phyloP scores from a whole-genome alignment of 1,140 invertebrate genomes.

The Drosophila ironensis region DNA sequence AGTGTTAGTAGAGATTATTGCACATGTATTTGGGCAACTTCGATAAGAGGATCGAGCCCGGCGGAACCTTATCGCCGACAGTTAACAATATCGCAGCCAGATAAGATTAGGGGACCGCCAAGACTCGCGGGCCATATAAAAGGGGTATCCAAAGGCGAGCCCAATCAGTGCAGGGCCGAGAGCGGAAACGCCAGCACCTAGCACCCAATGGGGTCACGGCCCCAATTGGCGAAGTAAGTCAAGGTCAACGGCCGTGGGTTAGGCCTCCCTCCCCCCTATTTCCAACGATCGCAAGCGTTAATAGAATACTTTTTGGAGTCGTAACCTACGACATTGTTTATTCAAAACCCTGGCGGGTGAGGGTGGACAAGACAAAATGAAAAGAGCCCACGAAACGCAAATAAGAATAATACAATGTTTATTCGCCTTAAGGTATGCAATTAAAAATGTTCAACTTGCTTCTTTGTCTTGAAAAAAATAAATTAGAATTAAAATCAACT shows the following conservation, averaged over 20 bases:
- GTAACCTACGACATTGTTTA: neutral
- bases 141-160: constrained; percentile 2
- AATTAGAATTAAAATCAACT: constrained; percentile 71
- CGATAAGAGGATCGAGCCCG: constrained; percentile 11
- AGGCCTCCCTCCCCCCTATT: constrained; percentile 2
- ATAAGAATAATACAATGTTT: constrained; percentile 61
- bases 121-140: constrained; percentile 23
- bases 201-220: constrained; percentile 1
- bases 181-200: constrained; percentile 8
- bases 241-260: constrained; percentile 10
- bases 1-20: constrained; percentile 23
- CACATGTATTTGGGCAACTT: constrained; percentile 11
- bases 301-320: neutral
- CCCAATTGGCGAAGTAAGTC: constrained; percentile 14
- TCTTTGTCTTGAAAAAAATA: constrained; percentile 50
- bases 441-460: constrained; percentile 56
- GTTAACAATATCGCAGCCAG: constrained; percentile 48
- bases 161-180: constrained; percentile 54
- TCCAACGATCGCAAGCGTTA: constrained; percentile 7
- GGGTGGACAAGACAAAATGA: constrained; percentile 58
- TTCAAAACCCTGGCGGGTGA: neutral
- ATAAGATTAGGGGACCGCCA: constrained; percentile 34
- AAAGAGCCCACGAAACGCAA: constrained; percentile 34
- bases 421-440: constrained; percentile 58
- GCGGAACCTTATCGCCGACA: constrained; percentile 40